A percentile compares a stretch with the other conserved stretches of the same genome.
These are phyloP conservation scores for Xiphydria camelus DNA, from an alignment of 2,888 invertebrate genomes.

Conservation along the genomic window DNA sequence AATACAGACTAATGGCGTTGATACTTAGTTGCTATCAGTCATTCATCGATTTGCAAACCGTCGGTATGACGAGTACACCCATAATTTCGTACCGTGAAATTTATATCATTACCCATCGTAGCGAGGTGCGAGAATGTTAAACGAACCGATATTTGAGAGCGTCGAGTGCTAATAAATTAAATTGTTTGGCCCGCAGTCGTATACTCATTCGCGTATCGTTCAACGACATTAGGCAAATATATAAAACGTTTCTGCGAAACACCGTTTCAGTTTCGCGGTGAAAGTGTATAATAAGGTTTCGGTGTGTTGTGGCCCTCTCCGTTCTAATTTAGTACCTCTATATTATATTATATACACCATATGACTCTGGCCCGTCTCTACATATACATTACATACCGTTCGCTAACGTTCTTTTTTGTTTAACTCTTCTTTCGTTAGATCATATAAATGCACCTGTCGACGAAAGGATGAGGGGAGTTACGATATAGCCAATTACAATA, in stretches of 20 bases:
- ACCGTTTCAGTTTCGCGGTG: too few species aligned
- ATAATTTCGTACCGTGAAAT: conserved; percentile 29
- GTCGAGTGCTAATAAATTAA: too few species aligned
- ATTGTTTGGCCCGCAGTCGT: too few species aligned
- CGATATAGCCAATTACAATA: conserved; percentile 42
- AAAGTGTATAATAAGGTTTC: too few species aligned
- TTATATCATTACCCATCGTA: conserved; percentile 34
- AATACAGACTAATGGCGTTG: conserved; percentile 42
- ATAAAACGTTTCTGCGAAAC: conserved; percentile 38
- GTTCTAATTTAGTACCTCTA: conserved; percentile 49
- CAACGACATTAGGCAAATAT: conserved; percentile 50
- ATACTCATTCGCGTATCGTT: too few species aligned
- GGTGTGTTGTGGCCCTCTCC: conserved; percentile 24
- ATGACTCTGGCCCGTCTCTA: conserved; percentile 21
- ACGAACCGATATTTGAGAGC: too few species aligned
- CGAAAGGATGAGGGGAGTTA: conserved; percentile 35
- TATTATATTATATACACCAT: conserved; percentile 51
- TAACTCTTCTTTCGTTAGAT: conserved; percentile 21
- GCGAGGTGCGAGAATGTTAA: conserved; percentile 40
- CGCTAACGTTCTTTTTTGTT: conserved; percentile 9
- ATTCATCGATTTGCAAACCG: conserved; percentile 42
- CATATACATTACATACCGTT: conserved; percentile 13
- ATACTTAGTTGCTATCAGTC: conserved; percentile 55
- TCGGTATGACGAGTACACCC: conserved; percentile 18
- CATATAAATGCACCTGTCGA: conserved; percentile 32